Conservation (phyloP, 2,797 vertebrate genomes). For the Ceryle rudis region DNA sequence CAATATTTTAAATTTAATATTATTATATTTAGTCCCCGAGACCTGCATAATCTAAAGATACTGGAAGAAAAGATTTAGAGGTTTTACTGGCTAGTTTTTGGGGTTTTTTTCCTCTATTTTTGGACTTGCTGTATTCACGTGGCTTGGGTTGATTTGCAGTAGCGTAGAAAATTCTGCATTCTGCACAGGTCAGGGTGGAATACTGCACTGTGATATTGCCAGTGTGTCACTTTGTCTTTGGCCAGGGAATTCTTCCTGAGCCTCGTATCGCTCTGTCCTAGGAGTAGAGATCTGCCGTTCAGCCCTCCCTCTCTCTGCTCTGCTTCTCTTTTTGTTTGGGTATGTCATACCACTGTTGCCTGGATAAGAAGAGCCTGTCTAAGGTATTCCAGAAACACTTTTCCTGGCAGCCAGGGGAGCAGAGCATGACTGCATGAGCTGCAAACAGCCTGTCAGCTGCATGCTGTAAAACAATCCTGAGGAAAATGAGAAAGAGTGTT, state of each 20-base stretch:
- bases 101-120: not conserved
- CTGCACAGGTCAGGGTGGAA: not conserved
- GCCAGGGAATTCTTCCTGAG: not conserved
- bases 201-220: not conserved
- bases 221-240: not conserved
- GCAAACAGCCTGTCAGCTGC: not conserved
- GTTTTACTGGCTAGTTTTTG: not conserved
- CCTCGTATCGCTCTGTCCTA: not conserved
- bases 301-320: not conserved
- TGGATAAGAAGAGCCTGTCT: not conserved
- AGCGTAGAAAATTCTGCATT: not conserved
- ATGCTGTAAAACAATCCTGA: not conserved
- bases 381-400: not conserved
- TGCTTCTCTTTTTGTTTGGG: not conserved
- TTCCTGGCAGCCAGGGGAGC: not conserved
- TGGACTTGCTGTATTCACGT: not conserved
- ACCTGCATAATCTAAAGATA: not conserved
- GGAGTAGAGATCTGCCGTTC: not conserved
- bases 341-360: not conserved
- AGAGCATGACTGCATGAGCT: not conserved
- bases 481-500: not conserved
- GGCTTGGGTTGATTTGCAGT: not conserved
- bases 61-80: not conserved
- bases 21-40: not conserved
- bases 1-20: not conserved